phyloP scores from a whole-genome alignment of 2,888 invertebrate genomes.

The Stenichneumon culpator region DNA sequence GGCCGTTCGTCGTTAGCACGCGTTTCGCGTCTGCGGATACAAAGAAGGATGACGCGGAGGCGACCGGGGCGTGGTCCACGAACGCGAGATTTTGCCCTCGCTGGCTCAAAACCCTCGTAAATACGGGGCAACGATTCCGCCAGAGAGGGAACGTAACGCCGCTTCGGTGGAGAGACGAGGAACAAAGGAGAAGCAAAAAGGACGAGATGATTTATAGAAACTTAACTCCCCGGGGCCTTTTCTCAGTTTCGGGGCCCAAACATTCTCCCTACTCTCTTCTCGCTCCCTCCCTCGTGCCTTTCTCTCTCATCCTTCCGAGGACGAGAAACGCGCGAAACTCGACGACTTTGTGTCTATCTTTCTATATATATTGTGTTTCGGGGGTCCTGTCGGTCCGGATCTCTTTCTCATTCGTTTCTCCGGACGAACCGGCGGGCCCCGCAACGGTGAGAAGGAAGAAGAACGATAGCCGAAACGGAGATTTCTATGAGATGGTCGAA shows the following conservation, averaged over 20 bases:
- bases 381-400: slow-evolving; percentile 43
- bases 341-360: slow-evolving; percentile 70
- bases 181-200: slow-evolving; percentile 69
- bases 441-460: slow-evolving; percentile 47
- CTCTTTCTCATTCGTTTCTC: slow-evolving; percentile 54
- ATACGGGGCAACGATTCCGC: slow-evolving; percentile 69
- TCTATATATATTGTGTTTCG: slow-evolving; percentile 38
- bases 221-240: slow-evolving; percentile 77
- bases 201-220: slow-evolving; percentile 84
- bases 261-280: slow-evolving; percentile 52
- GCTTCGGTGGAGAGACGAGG: slow-evolving; percentile 18
- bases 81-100: slow-evolving; percentile 16
- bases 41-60: slow-evolving; percentile 41
- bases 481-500: slow-evolving; percentile 40
- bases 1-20: slow-evolving; percentile 54
- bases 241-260: slow-evolving; percentile 46
- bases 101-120: slow-evolving; percentile 61
- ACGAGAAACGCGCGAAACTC: slow-evolving; percentile 49
- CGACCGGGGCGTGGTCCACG: slow-evolving; percentile 57
- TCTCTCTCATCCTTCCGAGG: slow-evolving; percentile 62
- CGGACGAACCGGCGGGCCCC: slow-evolving; percentile 38
- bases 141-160: slow-evolving; percentile 43
- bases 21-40: slow-evolving; percentile 74
- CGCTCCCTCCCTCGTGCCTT: slow-evolving; percentile 42
- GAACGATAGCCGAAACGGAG: slow-evolving; percentile 24